A percentile compares a stretch with the other conserved stretches of the same genome.
Evolutionary conservation across 1,140 invertebrate genomes (phyloP).

Genomic region (Zaprionus tsacasi): DNA sequence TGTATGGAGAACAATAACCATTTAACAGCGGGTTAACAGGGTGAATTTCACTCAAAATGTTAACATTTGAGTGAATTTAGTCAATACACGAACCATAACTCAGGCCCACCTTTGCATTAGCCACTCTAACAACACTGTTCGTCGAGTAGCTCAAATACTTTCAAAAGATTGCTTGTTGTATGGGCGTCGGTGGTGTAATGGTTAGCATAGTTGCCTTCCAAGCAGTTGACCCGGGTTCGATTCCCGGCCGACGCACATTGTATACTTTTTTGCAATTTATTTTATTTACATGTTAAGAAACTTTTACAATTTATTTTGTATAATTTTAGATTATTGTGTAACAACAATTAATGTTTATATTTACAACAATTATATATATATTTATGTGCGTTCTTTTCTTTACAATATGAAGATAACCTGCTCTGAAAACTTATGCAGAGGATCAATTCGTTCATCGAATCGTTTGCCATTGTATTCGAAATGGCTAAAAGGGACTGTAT

Average conservation of each 20-base stretch:
- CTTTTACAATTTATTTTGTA: neutral
- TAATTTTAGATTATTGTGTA: too few species aligned
- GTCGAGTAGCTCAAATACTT: neutral
- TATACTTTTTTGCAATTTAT: slow-evolving; percentile 44
- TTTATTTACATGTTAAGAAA: neutral
- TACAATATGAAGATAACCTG: slow-evolving; percentile 57
- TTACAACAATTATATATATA: too few species aligned
- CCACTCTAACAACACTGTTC: neutral
- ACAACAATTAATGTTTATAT: too few species aligned
- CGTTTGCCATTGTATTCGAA: slow-evolving; percentile 86
- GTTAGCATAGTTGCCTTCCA: slow-evolving; percentile 93
- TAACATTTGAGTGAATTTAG: too few species aligned
- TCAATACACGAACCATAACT: too few species aligned
- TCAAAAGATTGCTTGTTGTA: rapidly evolving
- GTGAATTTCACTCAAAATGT: too few species aligned
- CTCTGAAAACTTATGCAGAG: slow-evolving; percentile 60
- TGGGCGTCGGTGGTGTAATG: slow-evolving; percentile 90
- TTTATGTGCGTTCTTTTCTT: neutral
- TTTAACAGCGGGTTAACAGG: too few species aligned
- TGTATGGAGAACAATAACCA: too few species aligned
- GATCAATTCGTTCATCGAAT: slow-evolving; percentile 85
- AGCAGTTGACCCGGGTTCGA: slow-evolving; percentile 98
- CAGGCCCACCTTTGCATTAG: too few species aligned
- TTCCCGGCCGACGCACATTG: slow-evolving; percentile 93
- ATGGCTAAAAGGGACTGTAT: slow-evolving; percentile 84